Evolutionary conservation across 2,888 invertebrate species (phyloP).

Genomic region (Tricholauxania praeusta): DNA sequence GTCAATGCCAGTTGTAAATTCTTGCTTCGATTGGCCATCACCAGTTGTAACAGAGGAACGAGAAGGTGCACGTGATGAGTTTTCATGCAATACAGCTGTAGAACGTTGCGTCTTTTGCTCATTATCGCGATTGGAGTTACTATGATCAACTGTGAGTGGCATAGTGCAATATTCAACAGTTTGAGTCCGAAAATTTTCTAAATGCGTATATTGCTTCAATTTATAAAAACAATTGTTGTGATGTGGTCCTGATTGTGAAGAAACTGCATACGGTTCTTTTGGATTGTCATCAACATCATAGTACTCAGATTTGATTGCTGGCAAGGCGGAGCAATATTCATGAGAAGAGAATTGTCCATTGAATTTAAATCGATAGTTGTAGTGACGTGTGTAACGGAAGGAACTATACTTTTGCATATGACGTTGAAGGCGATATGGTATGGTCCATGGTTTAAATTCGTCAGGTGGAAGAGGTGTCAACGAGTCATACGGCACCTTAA

Average conservation of each 20-base stretch:
- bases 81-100: slow-evolving; percentile 7
- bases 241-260: slow-evolving; percentile 27
- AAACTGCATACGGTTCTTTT: slow-evolving; percentile 36
- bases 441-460: slow-evolving; percentile 77
- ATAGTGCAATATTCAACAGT: slow-evolving; percentile 53
- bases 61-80: slow-evolving; percentile 10
- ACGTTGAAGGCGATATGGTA: slow-evolving; percentile 71
- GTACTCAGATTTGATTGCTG: slow-evolving; percentile 27
- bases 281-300: slow-evolving; percentile 45
- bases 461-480: slow-evolving; percentile 75
- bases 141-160: slow-evolving; percentile 55
- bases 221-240: slow-evolving; percentile 50
- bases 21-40: not conserved
- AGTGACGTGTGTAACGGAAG: slow-evolving; percentile 54
- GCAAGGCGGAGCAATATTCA: slow-evolving; percentile 41
- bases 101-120: slow-evolving; percentile 5
- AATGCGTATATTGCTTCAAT: slow-evolving; percentile 54
- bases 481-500: slow-evolving; percentile 73
- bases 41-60: slow-evolving; percentile 29
- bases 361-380: slow-evolving; percentile 54
- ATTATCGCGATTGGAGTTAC: slow-evolving; percentile 8
- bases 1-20: not conserved
- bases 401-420: slow-evolving; percentile 57
- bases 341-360: slow-evolving; percentile 49
- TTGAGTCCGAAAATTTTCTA: slow-evolving; percentile 55